Evolutionary conservation across 2,113 vertebrate genomes (phyloP).

Genomic region (Gymnarchus niloticus): DNA sequence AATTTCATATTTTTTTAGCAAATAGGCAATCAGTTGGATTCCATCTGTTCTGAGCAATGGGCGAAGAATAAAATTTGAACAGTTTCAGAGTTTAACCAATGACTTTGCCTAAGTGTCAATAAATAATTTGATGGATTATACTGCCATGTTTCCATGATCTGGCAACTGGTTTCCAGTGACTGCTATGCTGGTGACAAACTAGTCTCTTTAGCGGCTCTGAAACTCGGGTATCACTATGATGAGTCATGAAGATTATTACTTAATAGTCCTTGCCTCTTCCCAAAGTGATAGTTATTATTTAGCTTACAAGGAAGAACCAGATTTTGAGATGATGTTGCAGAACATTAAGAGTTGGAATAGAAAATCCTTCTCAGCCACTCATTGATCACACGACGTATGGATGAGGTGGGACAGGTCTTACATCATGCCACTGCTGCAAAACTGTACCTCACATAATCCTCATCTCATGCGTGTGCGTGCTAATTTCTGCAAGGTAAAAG

Average conservation of each 20-base stretch:
- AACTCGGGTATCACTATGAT: background rate
- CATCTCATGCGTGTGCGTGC: background rate
- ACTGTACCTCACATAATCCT: background rate
- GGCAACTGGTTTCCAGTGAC: background rate
- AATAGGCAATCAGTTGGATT: background rate
- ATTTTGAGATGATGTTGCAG: background rate
- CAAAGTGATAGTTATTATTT: background rate
- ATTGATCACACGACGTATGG: background rate
- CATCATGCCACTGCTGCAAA: background rate
- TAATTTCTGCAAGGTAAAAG: background rate
- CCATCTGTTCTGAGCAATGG: background rate
- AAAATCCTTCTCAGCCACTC: background rate
- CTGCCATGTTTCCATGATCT: background rate
- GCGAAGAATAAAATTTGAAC: too few relatives aligned
- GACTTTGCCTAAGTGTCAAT: background rate
- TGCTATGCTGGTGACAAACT: background rate
- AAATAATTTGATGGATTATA: background rate
- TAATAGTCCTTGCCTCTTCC: background rate
- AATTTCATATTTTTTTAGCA: background rate
- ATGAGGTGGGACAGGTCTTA: background rate
- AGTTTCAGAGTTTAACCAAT: background rate
- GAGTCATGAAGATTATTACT: background rate
- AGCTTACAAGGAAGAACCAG: background rate
- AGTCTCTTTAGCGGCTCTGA: background rate
- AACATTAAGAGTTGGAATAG: background rate